Evolutionary conservation across 2,888 invertebrate genomes (phyloP).

Genomic region (Drosophila merina): DNA sequence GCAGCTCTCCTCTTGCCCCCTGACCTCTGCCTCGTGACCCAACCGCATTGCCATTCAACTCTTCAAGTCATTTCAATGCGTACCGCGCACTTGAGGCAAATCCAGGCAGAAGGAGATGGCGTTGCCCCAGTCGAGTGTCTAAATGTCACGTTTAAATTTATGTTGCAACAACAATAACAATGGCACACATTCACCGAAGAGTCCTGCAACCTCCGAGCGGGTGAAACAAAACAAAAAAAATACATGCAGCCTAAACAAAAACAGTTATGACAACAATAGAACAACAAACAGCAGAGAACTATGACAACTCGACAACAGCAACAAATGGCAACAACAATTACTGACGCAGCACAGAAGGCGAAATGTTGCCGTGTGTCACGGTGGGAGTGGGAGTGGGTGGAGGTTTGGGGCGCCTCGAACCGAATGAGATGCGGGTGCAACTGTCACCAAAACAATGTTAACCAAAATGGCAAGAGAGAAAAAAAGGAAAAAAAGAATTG

Average conservation of each 20-base stretch:
- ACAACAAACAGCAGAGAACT: slow-evolving; percentile 57
- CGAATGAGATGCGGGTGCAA: slow-evolving; percentile 46
- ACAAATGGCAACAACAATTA: slow-evolving; percentile 46
- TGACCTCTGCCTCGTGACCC: neutral
- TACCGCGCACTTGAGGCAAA: slow-evolving; percentile 45
- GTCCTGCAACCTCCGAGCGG: neutral
- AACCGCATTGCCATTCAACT: slow-evolving; percentile 11
- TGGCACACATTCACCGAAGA: slow-evolving; percentile 12
- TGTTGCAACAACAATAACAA: slow-evolving; percentile 50
- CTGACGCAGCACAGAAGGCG: slow-evolving; percentile 47
- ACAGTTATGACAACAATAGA: slow-evolving; percentile 73
- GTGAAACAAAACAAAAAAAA: slow-evolving; percentile 10
- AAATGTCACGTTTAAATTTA: slow-evolving; percentile 67
- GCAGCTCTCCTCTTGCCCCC: neutral
- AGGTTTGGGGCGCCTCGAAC: neutral
- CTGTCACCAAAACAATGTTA: slow-evolving; percentile 69
- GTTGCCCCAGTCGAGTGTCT: slow-evolving; percentile 52
- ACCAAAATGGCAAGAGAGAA: slow-evolving; percentile 46
- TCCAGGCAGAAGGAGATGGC: slow-evolving; percentile 9
- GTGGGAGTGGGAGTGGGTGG: neutral
- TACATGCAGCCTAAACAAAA: slow-evolving; percentile 60
- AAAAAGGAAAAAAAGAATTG: neutral
- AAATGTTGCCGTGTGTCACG: slow-evolving; percentile 46
- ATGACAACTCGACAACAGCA: slow-evolving; percentile 52
- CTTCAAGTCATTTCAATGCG: slow-evolving; percentile 44